These are phyloP conservation scores for Tanypteryx hageni DNA, from an alignment of 2,888 invertebrate species.

Conservation along the genomic window DNA sequence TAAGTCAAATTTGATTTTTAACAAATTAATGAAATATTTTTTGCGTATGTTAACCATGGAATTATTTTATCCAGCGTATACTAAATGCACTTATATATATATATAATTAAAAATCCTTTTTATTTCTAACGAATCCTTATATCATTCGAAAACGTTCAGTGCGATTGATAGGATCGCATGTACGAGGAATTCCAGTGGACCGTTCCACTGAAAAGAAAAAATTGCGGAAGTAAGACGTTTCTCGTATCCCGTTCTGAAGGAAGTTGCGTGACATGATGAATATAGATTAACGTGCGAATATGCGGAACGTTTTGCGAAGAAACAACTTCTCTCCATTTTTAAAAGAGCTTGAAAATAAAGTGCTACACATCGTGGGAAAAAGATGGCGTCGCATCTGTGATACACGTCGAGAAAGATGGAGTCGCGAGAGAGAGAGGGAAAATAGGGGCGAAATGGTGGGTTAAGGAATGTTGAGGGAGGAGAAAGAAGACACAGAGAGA, in stretches of 20 bases:
- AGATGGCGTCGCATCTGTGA: not conserved
- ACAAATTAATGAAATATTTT: too few species aligned
- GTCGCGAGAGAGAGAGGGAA: not conserved
- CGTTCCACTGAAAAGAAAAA: not conserved
- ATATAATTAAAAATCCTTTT: too few species aligned
- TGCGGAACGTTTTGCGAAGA: not conserved
- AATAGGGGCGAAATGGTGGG: not conserved
- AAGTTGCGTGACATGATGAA: constrained; percentile 20
- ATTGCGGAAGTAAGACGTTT: not conserved
- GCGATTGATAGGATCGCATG: too few species aligned
- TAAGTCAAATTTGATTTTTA: too few species aligned
- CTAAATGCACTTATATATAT: too few species aligned
- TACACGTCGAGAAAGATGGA: not conserved
- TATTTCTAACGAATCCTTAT: too few species aligned
- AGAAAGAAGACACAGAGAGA: not conserved
- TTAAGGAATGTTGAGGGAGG: not conserved
- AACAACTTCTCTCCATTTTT: not conserved
- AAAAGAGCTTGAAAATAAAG: not conserved
- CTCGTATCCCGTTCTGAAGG: not conserved
- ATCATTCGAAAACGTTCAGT: too few species aligned
- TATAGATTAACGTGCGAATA: not conserved
- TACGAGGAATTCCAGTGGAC: too few species aligned
- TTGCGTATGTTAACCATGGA: too few species aligned
- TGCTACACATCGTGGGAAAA: constrained; percentile 28
- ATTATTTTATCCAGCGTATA: too few species aligned